These are phyloP conservation scores for Lordiphosa clarofinis DNA, from an alignment of 1,140 invertebrate species.

Conservation along the genomic window DNA sequence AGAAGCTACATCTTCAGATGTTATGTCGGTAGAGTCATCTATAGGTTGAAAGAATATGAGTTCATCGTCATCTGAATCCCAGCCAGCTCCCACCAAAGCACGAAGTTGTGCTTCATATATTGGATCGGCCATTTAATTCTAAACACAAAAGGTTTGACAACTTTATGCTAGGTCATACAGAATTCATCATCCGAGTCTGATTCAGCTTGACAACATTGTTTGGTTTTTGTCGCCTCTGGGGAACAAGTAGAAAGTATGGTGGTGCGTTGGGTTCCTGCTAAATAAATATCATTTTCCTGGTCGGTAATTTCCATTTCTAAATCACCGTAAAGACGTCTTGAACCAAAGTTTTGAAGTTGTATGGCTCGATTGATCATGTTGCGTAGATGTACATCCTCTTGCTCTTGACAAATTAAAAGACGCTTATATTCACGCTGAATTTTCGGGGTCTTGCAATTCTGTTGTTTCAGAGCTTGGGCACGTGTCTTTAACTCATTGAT, in stretches of 20 bases:
- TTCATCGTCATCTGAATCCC: too few species aligned
- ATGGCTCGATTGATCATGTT: conserved; percentile 40
- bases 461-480: not conserved
- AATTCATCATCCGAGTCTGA: conserved; percentile 1
- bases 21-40: too few species aligned
- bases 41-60: too few species aligned
- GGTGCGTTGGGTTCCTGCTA: not conserved
- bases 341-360: conserved; percentile 49
- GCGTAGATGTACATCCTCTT: conserved; percentile 33
- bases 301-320: conserved; percentile 31
- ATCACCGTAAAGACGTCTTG: conserved; percentile 26
- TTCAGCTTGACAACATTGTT: not conserved
- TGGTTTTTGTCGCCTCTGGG: not conserved
- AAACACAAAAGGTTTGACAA: too few species aligned
- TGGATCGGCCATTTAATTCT: too few species aligned
- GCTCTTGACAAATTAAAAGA: conserved; percentile 26
- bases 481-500: conserved; percentile 29
- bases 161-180: too few species aligned
- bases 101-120: too few species aligned
- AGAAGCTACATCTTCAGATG: too few species aligned
- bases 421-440: conserved; percentile 21
- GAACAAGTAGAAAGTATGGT: not conserved
- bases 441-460: conserved; percentile 20
- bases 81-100: too few species aligned
- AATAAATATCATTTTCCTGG: conserved; percentile 8